Conservation (phyloP, 2,113 vertebrate genomes). For the Tichodroma muraria region DNA sequence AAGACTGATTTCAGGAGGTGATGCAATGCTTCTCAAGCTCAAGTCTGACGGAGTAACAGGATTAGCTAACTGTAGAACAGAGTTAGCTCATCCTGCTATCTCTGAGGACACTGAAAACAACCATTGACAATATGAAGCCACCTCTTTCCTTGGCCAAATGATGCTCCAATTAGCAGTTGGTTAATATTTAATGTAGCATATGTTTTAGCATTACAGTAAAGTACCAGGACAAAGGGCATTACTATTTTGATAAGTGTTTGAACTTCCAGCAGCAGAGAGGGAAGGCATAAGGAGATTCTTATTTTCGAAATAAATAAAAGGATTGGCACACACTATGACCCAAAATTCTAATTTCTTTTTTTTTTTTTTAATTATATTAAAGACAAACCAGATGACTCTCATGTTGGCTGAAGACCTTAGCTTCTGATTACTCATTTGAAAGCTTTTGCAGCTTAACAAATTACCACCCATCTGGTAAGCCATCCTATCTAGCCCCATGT, state of each 20-base stretch:
- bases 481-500: not conserved
- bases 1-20: not conserved
- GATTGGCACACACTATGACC: not conserved
- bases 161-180: not conserved
- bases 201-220: conserved; percentile 1
- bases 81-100: not conserved
- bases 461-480: conserved; percentile 53
- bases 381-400: not conserved
- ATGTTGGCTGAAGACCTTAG: conserved; percentile 26
- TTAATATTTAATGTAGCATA: conserved; percentile 47
- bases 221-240: conserved; percentile 1
- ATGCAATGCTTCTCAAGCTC: not conserved
- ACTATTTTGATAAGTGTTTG: conserved; percentile 1
- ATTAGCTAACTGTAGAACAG: not conserved
- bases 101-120: not conserved
- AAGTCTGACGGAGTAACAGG: not conserved
- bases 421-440: conserved; percentile 13
- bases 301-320: not conserved
- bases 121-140: not conserved
- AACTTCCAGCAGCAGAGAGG: not conserved
- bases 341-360: conserved; percentile 8
- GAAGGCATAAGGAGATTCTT: not conserved
- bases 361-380: not conserved
- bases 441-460: conserved; percentile 51
- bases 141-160: not conserved